phyloP scores from a whole-genome alignment of 2,888 invertebrate genomes.

The Parascotia fuliginaria region DNA sequence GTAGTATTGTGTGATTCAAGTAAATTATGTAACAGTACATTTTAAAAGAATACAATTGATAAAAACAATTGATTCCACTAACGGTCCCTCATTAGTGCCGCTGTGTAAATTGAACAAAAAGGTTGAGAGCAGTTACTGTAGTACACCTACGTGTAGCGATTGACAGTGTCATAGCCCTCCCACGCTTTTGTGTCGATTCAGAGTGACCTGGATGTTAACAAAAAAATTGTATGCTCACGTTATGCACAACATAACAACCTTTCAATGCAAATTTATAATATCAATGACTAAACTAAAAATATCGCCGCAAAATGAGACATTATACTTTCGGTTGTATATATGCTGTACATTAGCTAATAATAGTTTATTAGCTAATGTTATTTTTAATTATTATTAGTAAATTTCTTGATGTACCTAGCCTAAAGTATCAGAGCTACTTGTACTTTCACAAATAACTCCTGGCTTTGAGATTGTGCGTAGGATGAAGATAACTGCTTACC shows the following conservation, averaged over 20 bases:
- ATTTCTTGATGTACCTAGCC: too few species aligned
- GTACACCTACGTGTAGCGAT: conserved; percentile 46
- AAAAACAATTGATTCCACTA: conserved; percentile 40
- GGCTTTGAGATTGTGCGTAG: too few species aligned
- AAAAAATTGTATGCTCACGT: conserved; percentile 32
- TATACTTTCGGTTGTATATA: too few species aligned
- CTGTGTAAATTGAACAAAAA: conserved; percentile 49
- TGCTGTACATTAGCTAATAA: too few species aligned
- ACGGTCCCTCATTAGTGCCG: conserved; percentile 43
- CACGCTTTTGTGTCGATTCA: conserved; percentile 66
- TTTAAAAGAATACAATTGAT: conserved; percentile 45
- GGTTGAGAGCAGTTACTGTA: conserved; percentile 27
- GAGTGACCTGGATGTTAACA: conserved; percentile 61
- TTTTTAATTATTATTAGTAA: too few species aligned
- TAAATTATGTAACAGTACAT: conserved; percentile 44
- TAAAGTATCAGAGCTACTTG: too few species aligned
- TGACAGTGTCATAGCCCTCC: conserved; percentile 59
- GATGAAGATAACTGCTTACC: too few species aligned
- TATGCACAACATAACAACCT: conserved; percentile 21
- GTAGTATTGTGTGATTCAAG: conserved; percentile 28
- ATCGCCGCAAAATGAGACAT: background rate
- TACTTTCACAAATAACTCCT: too few species aligned
- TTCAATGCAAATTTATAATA: conserved; percentile 19
- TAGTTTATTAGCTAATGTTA: too few species aligned
- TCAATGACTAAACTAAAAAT: conserved; percentile 1